phyloP scores from a whole-genome alignment of 2,113 vertebrate genomes.

The Cricetomys ansorgei region DNA sequence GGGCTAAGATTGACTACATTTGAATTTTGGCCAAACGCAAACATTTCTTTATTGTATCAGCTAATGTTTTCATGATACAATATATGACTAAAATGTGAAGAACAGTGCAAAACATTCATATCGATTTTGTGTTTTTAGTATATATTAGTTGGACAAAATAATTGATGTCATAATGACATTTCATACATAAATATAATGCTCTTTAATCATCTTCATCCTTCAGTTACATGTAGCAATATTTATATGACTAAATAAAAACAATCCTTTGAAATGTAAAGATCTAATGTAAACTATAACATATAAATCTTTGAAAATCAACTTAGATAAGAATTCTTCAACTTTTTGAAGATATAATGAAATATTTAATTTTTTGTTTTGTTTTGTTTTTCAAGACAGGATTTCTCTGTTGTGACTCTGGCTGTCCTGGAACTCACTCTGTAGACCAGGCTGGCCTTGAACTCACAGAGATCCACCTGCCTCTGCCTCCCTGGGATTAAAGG shows the following conservation, averaged over 20 bases:
- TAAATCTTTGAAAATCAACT: constrained; percentile 9
- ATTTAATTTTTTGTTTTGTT: too few species aligned
- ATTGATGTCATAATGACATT: background rate
- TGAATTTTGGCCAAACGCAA: background rate
- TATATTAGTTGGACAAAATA: background rate
- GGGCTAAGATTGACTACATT: background rate
- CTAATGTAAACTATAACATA: background rate
- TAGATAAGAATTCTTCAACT: background rate
- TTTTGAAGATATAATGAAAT: background rate
- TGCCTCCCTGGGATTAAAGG: too few species aligned
- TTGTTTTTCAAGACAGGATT: too few species aligned
- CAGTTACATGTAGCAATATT: background rate
- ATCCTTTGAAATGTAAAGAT: constrained; percentile 5
- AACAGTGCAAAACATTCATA: background rate
- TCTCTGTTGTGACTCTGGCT: too few species aligned
- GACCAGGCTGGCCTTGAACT: too few species aligned
- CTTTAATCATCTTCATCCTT: background rate
- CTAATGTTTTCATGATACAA: background rate
- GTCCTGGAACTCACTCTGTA: too few species aligned
- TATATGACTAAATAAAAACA: background rate
- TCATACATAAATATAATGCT: background rate
- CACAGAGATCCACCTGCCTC: too few species aligned
- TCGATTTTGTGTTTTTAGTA: background rate
- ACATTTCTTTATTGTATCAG: background rate
- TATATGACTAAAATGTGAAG: background rate